Evolutionary conservation across 2,888 invertebrate species (phyloP).

Genomic region (Dorcus parallelipipedus): DNA sequence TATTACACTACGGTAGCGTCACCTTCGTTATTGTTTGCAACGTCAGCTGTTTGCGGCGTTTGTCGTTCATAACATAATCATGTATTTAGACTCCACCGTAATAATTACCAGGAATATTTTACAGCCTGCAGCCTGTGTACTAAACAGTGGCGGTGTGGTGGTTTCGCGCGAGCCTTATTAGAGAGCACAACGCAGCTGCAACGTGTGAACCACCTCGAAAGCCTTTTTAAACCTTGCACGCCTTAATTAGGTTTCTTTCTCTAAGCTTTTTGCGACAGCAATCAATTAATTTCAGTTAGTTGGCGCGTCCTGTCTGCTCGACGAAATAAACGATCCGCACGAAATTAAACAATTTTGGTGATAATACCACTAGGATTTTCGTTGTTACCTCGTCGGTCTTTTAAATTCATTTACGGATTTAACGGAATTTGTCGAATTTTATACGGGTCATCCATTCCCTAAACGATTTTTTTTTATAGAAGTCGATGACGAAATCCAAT

Average conservation of each 20-base stretch:
- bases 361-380: neutral
- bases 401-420: neutral
- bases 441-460: no score
- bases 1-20: no score
- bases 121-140: neutral
- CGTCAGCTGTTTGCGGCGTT: no score
- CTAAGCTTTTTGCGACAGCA: slow-evolving; percentile 1
- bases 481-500: no score
- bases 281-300: slow-evolving; percentile 4
- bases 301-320: neutral
- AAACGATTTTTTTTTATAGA: no score
- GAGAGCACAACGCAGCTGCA: no score
- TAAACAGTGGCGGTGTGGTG: neutral
- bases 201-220: neutral
- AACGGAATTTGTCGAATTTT: neutral
- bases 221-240: slow-evolving; percentile 1
- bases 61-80: no score
- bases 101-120: neutral
- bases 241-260: slow-evolving; percentile 5
- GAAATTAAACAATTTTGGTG: slow-evolving; percentile 1
- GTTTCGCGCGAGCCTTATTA: neutral
- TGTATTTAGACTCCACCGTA: no score
- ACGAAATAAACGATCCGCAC: neutral
- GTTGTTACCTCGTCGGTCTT: neutral
- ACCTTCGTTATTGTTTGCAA: no score